Base-by-base conservation (phyloP, 1,140 invertebrate species). In the Ctenoplectra terminalis region DNA sequence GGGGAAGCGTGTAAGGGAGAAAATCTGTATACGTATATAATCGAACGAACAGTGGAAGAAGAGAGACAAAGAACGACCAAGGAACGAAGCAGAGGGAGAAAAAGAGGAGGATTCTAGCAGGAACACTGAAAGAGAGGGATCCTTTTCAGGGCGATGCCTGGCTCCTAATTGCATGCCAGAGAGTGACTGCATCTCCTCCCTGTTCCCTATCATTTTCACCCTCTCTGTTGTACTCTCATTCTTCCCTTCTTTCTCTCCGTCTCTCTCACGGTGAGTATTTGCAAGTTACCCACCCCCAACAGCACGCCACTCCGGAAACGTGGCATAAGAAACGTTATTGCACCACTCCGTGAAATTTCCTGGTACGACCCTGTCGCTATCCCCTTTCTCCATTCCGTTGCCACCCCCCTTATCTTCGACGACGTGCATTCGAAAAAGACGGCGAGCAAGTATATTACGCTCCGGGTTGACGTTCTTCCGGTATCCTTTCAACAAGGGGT, bases 251-350 rank as follows among this genome's bases (percentile, higher is more conserved):
- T n/a, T n/a, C n/a, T n/a, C n/a, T n/a, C n/a, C n/a, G n/a, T 54
- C 75, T 66, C 50, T 56, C 61, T 8, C 50, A 26, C 70, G 48
- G 20, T 60, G 66, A 66, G 83, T 85, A 86, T 86, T 86, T 82
- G 83, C 83, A 74, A 85, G 74, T 56, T 43, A 50, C 83, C 69
- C 69, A 67, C 15, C 56, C 75, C 67, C 46, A 50, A 48, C 73
- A 69, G 73, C 80, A 85, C 85, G 83, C 85, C 83, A 85, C 73
- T 77, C 85, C 84, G 85, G 85, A 86, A 86, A 82, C 83, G 70
- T 82, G 64, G 83, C 85, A 80, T 82, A 86, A 86, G 85, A 86
- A 86, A 86, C 73, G 85, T 86, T 86, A 85, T 86, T 86, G 85
- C 83, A 80, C 85, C 80, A 86, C 85, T 85, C 80, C 83, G 79